A percentile compares a stretch with the other conserved stretches of the same genome.
phyloP scores from a whole-genome alignment of 2,797 vertebrate genomes.

The Harpagifer antarcticus region DNA sequence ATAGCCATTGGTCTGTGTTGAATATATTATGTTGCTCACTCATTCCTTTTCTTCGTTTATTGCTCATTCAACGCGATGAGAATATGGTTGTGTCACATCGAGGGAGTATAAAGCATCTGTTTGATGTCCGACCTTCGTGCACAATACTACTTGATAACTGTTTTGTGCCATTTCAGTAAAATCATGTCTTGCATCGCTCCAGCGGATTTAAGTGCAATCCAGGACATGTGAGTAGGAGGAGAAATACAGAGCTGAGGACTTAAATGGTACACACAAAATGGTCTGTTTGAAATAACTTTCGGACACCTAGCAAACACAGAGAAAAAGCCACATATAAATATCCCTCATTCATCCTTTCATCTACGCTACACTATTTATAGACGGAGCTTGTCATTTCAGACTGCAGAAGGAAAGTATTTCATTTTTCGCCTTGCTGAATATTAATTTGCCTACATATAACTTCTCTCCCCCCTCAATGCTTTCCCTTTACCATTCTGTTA shows the following conservation, averaged over 20 bases:
- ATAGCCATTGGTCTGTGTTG: slow-evolving; percentile 75
- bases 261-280: slow-evolving; percentile 31
- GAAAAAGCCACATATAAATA: slow-evolving; percentile 42
- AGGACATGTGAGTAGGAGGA: slow-evolving; percentile 19
- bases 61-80: slow-evolving; percentile 40
- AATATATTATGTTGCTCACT: slow-evolving; percentile 77
- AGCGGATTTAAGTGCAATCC: slow-evolving; percentile 23
- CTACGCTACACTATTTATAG: slow-evolving; percentile 48
- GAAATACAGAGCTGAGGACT: slow-evolving; percentile 11
- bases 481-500: slow-evolving; percentile 27
- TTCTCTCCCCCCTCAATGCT: slow-evolving; percentile 19
- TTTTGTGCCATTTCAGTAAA: slow-evolving; percentile 24
- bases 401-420: slow-evolving; percentile 23
- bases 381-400: slow-evolving; percentile 35
- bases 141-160: slow-evolving; percentile 11
- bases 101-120: slow-evolving; percentile 33
- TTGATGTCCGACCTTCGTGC: slow-evolving; percentile 39
- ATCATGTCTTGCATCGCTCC: slow-evolving; percentile 10
- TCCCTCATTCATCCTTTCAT: slow-evolving; percentile 27
- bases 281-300: slow-evolving; percentile 20
- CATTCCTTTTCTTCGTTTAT: slow-evolving; percentile 66
- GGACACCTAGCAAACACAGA: slow-evolving; percentile 18
- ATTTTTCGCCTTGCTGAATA: slow-evolving; percentile 27
- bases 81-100: slow-evolving; percentile 34
- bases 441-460: slow-evolving; percentile 21